Conservation (phyloP, 2,797 vertebrate species). For the Enteromius fasciolatus region DNA sequence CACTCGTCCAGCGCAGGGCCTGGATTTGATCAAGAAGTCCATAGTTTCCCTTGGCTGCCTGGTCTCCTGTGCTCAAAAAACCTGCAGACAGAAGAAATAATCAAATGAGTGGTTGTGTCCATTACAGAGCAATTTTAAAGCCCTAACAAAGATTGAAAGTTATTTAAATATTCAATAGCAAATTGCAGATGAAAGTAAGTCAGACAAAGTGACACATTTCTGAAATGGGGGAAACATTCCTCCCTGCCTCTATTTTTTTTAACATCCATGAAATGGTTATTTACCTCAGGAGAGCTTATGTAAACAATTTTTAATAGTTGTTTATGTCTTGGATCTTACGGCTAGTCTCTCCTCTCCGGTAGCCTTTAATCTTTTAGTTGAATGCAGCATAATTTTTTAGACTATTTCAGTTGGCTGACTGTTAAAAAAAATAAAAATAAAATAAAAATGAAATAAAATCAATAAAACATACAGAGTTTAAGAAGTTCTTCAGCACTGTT, state of each 20-base stretch:
- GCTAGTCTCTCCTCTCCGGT: constrained; percentile 43
- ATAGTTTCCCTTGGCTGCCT: constrained; percentile 98
- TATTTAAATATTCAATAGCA: constrained; percentile 4
- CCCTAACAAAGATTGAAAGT: not conserved
- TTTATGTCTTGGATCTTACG: constrained; percentile 47
- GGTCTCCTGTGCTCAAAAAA: constrained; percentile 98
- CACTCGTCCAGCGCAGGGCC: constrained; percentile 97
- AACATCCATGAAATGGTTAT: constrained; percentile 49
- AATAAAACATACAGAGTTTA: not conserved
- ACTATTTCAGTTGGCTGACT: not conserved
- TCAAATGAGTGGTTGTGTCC: constrained; percentile 22
- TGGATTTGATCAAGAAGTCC: constrained; percentile 96
- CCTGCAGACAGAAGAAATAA: constrained; percentile 74
- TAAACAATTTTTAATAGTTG: constrained; percentile 48
- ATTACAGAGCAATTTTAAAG: not conserved
- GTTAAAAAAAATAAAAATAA: not conserved
- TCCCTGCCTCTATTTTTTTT: constrained; percentile 9
- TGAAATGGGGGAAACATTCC: not conserved
- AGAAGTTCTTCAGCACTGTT: not conserved
- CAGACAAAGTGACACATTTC: constrained; percentile 10
- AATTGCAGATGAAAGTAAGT: not conserved
- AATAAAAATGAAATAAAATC: not conserved
- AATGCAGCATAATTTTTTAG: constrained; percentile 41
- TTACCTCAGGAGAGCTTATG: constrained; percentile 43
- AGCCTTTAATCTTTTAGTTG: constrained; percentile 41